Evolutionary conservation across 1,140 invertebrate species (phyloP).

Genomic region (Drosophila subobscura): DNA sequence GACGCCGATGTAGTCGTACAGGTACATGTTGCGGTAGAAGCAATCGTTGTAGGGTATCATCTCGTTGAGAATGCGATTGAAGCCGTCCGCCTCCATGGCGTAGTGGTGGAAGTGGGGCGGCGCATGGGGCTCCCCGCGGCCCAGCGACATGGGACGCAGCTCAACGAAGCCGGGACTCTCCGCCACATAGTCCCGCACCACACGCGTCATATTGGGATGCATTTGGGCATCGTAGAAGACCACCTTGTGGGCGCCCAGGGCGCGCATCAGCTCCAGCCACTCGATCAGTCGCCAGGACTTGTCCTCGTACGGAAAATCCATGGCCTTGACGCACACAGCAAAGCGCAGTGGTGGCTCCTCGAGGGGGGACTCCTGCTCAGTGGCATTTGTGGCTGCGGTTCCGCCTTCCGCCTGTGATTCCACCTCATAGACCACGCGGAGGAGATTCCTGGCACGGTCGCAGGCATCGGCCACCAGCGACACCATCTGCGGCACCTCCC

Average conservation of each 20-base stretch:
- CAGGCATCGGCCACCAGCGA: slow-evolving; percentile 91
- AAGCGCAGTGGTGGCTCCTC: slow-evolving; percentile 86
- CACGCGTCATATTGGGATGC: slow-evolving; percentile 94
- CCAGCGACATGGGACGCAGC: slow-evolving; percentile 88
- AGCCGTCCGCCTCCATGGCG: slow-evolving; percentile 41
- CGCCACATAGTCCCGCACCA: slow-evolving; percentile 84
- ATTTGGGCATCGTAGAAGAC: slow-evolving; percentile 95
- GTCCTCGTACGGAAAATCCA: slow-evolving; percentile 95
- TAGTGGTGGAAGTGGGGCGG: slow-evolving; percentile 88
- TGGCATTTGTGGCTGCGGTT: background rate
- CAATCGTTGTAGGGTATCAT: slow-evolving; percentile 94
- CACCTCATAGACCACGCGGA: slow-evolving; percentile 90
- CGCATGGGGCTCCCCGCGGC: slow-evolving; percentile 85
- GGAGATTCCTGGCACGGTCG: slow-evolving; percentile 91
- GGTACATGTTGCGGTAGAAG: slow-evolving; percentile 90
- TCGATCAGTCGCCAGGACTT: slow-evolving; percentile 94
- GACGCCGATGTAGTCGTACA: slow-evolving; percentile 89
- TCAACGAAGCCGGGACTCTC: slow-evolving; percentile 84
- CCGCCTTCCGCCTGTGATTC: background rate
- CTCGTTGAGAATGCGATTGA: slow-evolving; percentile 87
- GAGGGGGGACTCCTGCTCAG: background rate
- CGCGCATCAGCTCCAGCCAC: slow-evolving; percentile 94
- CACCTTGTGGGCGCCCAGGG: slow-evolving; percentile 94
- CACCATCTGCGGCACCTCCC: slow-evolving; percentile 90
- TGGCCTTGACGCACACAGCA: slow-evolving; percentile 95